These are phyloP conservation scores for Augiades crinisus DNA, from an alignment of 2,888 invertebrate species.

Conservation along the genomic window DNA sequence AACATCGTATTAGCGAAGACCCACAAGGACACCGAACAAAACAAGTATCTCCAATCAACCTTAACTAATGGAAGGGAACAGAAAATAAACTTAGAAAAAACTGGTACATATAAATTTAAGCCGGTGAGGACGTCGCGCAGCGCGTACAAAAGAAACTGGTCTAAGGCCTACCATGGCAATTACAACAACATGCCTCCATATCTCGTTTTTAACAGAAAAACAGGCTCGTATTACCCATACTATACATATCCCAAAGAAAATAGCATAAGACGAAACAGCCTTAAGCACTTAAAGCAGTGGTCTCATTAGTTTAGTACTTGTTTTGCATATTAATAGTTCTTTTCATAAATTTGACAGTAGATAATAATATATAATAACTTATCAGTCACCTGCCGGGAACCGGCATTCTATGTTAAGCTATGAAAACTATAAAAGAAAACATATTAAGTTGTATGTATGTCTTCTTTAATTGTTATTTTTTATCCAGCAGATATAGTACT, in stretches of 20 bases:
- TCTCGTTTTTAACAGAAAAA: slow-evolving; percentile 61
- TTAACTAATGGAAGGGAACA: not conserved
- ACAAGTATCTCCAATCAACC: slow-evolving; percentile 6
- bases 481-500: too few species aligned
- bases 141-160: slow-evolving; percentile 45
- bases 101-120: slow-evolving; percentile 17
- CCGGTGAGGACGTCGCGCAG: slow-evolving; percentile 31
- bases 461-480: too few species aligned
- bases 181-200: slow-evolving; percentile 57
- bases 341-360: too few species aligned
- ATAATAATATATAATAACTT: too few species aligned
- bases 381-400: too few species aligned
- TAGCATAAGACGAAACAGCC: slow-evolving; percentile 35
- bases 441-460: too few species aligned
- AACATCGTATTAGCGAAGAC: slow-evolving; percentile 28
- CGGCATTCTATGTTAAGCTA: too few species aligned
- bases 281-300: slow-evolving; percentile 22
- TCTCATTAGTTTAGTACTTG: slow-evolving; percentile 5
- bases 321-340: too few species aligned
- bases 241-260: slow-evolving; percentile 55
- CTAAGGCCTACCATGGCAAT: slow-evolving; percentile 34
- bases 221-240: slow-evolving; percentile 64
- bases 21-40: slow-evolving; percentile 12
- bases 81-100: slow-evolving; percentile 17
- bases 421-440: too few species aligned